phyloP scores from a whole-genome alignment of 2,888 invertebrate species.

The Hyles lineata region DNA sequence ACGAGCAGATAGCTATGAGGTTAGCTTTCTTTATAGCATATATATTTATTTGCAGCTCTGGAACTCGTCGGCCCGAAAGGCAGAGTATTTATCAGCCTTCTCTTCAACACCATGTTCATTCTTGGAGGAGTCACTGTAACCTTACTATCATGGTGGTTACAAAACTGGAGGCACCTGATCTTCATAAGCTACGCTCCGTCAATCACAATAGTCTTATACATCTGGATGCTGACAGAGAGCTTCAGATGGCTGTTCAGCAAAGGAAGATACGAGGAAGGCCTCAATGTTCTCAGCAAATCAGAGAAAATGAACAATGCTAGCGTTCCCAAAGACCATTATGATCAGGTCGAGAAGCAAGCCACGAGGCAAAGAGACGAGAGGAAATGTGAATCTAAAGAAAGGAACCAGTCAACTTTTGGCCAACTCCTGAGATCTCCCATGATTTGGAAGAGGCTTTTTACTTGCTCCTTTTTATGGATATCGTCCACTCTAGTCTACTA shows the following conservation, averaged over 20 bases:
- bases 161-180: slow-evolving; percentile 77
- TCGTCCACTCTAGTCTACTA: slow-evolving; percentile 92
- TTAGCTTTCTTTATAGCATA: background rate
- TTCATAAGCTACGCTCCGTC: slow-evolving; percentile 78
- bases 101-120: slow-evolving; percentile 81
- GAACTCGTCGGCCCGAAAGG: slow-evolving; percentile 80
- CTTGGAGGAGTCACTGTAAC: slow-evolving; percentile 78
- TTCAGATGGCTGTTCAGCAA: slow-evolving; percentile 85
- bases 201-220: slow-evolving; percentile 69
- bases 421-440: slow-evolving; percentile 75
- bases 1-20: background rate
- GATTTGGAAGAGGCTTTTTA: slow-evolving; percentile 85
- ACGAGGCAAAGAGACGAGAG: slow-evolving; percentile 72
- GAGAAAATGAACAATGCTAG: slow-evolving; percentile 86
- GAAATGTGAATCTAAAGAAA: slow-evolving; percentile 64
- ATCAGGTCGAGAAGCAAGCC: slow-evolving; percentile 75
- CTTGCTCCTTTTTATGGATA: slow-evolving; percentile 91
- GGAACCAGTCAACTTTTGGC: slow-evolving; percentile 71
- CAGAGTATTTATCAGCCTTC: slow-evolving; percentile 74
- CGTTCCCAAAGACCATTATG: slow-evolving; percentile 77
- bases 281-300: slow-evolving; percentile 85
- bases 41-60: slow-evolving; percentile 61
- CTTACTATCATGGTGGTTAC: slow-evolving; percentile 74
- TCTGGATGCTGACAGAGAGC: slow-evolving; percentile 75
- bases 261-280: slow-evolving; percentile 87